phyloP scores from a whole-genome alignment of 2,888 invertebrate species.

The Stenurella melanura region DNA sequence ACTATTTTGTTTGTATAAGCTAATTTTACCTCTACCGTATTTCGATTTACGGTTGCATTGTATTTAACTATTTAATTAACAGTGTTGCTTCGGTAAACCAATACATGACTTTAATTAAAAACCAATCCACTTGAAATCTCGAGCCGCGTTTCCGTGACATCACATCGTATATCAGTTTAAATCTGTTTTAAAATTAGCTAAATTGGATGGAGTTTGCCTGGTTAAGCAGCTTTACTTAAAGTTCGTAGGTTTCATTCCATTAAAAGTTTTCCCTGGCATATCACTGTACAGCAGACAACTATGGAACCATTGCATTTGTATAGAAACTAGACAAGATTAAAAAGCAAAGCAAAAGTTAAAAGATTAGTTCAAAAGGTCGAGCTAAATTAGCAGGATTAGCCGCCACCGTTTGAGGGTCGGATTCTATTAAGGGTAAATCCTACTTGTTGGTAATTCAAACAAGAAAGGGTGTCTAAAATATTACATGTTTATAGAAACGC shows the following conservation, averaged over 20 bases:
- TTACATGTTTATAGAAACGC: too few species aligned
- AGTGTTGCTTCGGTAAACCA: not conserved
- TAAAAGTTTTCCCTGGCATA: slow-evolving; percentile 32
- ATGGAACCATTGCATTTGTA: slow-evolving; percentile 23
- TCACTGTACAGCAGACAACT: slow-evolving; percentile 15
- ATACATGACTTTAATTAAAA: slow-evolving; percentile 2
- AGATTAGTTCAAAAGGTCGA: slow-evolving; percentile 11
- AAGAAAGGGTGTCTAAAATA: not conserved
- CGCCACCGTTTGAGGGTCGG: slow-evolving; percentile 11
- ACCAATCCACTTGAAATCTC: not conserved
- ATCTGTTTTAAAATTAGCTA: slow-evolving; percentile 35
- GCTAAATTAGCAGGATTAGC: slow-evolving; percentile 24
- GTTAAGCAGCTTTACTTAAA: slow-evolving; percentile 41
- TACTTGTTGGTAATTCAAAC: not conserved
- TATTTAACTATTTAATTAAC: not conserved
- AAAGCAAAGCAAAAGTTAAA: slow-evolving; percentile 32
- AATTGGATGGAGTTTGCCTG: slow-evolving; percentile 34
- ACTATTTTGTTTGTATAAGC: too few species aligned
- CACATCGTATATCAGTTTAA: slow-evolving; percentile 27
- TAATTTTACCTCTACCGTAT: too few species aligned
- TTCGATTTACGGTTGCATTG: too few species aligned
- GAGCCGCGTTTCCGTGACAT: not conserved
- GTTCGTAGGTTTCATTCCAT: slow-evolving; percentile 37
- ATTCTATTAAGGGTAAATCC: slow-evolving; percentile 5
- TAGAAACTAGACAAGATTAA: slow-evolving; percentile 21